Percentiles rank a stretch among this genome's conserved stretches.
Conservation (phyloP, 30 jellyfish, hydroid and myxozoan genomes). For the Turritopsis dohrnii region DNA sequence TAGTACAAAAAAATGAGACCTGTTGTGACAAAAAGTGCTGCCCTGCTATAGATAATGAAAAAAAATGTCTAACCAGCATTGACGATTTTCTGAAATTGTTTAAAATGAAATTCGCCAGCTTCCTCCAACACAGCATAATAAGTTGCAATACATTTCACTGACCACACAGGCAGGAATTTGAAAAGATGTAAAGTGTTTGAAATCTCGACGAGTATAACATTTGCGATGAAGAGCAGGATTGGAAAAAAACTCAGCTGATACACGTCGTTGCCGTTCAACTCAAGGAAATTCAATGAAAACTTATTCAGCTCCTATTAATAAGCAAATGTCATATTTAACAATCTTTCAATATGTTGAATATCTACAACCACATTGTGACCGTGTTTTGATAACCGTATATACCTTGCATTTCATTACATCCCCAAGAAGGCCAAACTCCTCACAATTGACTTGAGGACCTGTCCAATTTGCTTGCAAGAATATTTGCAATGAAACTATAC, state of each 20-base stretch:
- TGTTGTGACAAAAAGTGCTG: too few relatives aligned
- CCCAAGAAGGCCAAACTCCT: background rate
- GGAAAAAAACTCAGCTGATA: background rate
- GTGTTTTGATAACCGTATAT: too few relatives aligned
- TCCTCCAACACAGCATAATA: slow-evolving; percentile 5
- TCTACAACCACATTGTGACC: too few relatives aligned
- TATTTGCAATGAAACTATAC: slow-evolving; percentile 33
- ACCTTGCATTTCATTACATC: background rate
- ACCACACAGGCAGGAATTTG: background rate
- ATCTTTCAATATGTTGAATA: too few relatives aligned
- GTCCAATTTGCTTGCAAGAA: slow-evolving; percentile 67
- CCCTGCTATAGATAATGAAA: background rate
- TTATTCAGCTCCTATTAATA: slow-evolving; percentile 9
- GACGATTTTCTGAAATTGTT: background rate
- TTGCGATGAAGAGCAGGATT: background rate
- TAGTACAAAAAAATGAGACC: background rate
- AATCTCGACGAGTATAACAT: background rate
- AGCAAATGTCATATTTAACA: too few relatives aligned
- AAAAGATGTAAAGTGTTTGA: background rate
- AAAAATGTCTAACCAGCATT: background rate
- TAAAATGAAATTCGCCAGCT: background rate
- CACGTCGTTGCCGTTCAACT: background rate
- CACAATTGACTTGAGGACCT: slow-evolving; percentile 35
- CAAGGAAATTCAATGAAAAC: slow-evolving; percentile 4
- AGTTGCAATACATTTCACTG: slow-evolving; percentile 14